A percentile compares a stretch with the other conserved stretches of the same genome.
phyloP scores from a whole-genome alignment of 2,888 invertebrate genomes.

The Eupithecia insigniata region DNA sequence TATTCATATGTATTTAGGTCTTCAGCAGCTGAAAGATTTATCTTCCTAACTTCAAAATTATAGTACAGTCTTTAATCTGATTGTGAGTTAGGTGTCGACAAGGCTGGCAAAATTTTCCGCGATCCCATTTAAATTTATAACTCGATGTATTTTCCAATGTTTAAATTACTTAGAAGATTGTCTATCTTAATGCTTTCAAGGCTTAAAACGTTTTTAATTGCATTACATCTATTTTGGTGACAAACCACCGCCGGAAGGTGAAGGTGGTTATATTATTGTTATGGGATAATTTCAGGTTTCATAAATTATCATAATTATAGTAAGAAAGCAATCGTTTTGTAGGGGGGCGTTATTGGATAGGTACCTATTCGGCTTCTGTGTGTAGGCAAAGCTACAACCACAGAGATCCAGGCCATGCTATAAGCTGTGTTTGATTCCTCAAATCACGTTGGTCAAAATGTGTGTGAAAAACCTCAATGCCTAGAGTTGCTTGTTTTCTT shows the following conservation, averaged over 20 bases:
- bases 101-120: slow-evolving; percentile 12
- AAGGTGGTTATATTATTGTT: slow-evolving; percentile 15
- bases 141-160: slow-evolving; percentile 45
- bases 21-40: not conserved
- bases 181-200: slow-evolving; percentile 37
- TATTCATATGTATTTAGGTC: no score
- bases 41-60: not conserved
- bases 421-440: no score
- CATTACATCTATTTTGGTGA: slow-evolving; percentile 34
- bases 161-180: slow-evolving; percentile 46
- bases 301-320: not conserved
- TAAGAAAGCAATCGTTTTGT: not conserved
- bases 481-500: no score
- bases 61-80: not conserved
- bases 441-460: no score
- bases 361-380: not conserved
- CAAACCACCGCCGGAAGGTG: slow-evolving; percentile 10
- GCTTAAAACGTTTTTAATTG: slow-evolving; percentile 42
- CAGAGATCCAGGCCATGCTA: no score
- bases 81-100: slow-evolving; percentile 1
- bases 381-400: not conserved
- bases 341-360: not conserved
- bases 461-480: no score
- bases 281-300: slow-evolving; percentile 10
- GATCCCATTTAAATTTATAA: slow-evolving; percentile 44